Evolutionary conservation across 2,797 vertebrate genomes (phyloP).

Genomic region (Rhinogobio ventralis): DNA sequence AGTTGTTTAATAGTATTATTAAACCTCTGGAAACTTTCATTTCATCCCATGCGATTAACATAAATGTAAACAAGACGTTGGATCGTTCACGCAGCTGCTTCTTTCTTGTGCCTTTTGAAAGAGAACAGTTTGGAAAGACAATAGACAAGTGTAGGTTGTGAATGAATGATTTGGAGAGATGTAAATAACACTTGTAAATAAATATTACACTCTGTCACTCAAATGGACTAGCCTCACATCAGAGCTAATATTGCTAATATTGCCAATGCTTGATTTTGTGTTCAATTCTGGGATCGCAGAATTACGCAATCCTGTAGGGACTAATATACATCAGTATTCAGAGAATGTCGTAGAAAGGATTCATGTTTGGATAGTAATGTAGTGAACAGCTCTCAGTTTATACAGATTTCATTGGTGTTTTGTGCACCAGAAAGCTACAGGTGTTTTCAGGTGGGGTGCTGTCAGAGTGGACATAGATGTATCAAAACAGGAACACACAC

Average conservation of each 20-base stretch:
- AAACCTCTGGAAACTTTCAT: too few relatives aligned
- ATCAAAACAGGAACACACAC: conserved; percentile 36
- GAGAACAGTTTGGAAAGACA: background rate
- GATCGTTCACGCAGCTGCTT: background rate
- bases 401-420: background rate
- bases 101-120: background rate
- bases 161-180: background rate
- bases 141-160: background rate
- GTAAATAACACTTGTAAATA: conserved; percentile 13
- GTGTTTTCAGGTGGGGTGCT: conserved; percentile 28
- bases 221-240: background rate
- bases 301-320: background rate
- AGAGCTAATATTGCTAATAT: background rate
- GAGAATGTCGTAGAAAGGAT: background rate
- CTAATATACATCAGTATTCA: background rate
- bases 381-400: background rate
- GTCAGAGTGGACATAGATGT: conserved; percentile 2
- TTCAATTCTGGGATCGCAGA: background rate
- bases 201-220: background rate
- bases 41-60: too few relatives aligned
- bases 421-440: conserved; percentile 9
- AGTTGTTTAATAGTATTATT: too few relatives aligned
- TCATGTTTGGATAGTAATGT: conserved; percentile 4
- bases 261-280: background rate
- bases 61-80: too few relatives aligned